Evolutionary conservation across 2,888 invertebrate species (phyloP), one percentile per base, ranked within the genome.

Genomic region (Euphydryas editha): DNA sequence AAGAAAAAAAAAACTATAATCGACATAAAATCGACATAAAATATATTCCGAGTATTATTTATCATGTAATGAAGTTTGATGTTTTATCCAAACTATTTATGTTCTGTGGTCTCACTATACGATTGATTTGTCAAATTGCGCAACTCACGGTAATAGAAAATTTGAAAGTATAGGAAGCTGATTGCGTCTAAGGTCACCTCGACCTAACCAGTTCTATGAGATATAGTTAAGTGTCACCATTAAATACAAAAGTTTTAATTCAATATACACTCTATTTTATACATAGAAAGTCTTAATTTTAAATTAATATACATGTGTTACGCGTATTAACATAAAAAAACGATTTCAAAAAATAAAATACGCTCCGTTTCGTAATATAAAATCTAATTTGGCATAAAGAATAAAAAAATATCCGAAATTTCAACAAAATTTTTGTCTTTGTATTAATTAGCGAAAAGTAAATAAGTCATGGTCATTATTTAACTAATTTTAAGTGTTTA

Each of bases 121-220:
- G 71, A 75, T 73, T 77, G 74, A 74, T 71, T 75, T 74, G 73
- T 73, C 70, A 65, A 67, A 79, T 84, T 84, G 77, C 80, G 81
- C 78, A 83, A 84, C 76, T 75, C 68, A 72, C 69, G 73, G 77
- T 78, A 71, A 76, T 78, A 78, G 77, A 81, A 81, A 82, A 80
- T 82, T 85, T 83, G 84, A 87, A 87, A 87, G 84, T 81, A 76
- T 82, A 84, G 80, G 72, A 71, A 72, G 71, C 59, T 62, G 68
- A 65, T 65, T 62, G 63, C 57, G 67, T 57, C 57, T 71, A 69
- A 65, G 71, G 69, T 70, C 65, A 65, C 65, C 42, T 21, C n/a
- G 61, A 62, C 57, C 63, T 60, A 64, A 64, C 63, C 59, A 64
- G 63, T 64, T 64, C 51, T 54, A 64, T 39, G 42, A 59, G 51